phyloP scores from a whole-genome alignment of 2,797 vertebrate genomes.

The Gambusia yucatana region DNA sequence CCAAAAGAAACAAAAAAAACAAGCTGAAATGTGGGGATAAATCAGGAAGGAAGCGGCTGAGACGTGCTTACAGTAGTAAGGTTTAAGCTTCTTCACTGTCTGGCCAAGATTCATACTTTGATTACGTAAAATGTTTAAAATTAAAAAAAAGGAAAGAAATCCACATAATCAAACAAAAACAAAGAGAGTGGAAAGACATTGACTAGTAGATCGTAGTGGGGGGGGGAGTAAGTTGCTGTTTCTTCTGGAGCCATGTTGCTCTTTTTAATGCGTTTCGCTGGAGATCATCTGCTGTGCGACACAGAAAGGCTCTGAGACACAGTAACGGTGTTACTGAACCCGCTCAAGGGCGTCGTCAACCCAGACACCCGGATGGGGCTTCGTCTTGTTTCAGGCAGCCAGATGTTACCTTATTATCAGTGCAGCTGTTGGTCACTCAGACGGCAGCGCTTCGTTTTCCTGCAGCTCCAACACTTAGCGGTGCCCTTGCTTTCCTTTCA shows the following conservation, averaged over 20 bases:
- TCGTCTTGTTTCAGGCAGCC: background rate
- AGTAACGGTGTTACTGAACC: background rate
- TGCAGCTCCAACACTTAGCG: background rate
- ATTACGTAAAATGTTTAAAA: conserved; percentile 39
- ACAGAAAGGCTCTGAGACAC: background rate
- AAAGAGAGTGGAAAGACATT: conserved; percentile 24
- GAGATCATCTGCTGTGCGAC: conserved; percentile 4
- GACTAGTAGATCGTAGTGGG: conserved; percentile 14
- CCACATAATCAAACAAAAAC: conserved; percentile 18
- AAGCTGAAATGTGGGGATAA: conserved; percentile 41
- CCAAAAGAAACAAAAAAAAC: background rate
- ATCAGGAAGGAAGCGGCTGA: conserved; percentile 28
- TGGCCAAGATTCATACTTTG: conserved; percentile 19
- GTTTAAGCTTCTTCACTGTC: conserved; percentile 60
- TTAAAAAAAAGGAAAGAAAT: conserved; percentile 3
- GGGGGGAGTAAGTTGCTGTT: conserved; percentile 20
- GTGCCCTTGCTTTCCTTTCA: background rate
- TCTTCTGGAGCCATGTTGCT: conserved; percentile 2
- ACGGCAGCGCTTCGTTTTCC: background rate
- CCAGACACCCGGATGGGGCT: background rate
- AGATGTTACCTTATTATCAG: background rate
- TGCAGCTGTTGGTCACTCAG: background rate
- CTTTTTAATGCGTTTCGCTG: conserved; percentile 13
- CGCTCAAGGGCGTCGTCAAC: conserved; percentile 1
- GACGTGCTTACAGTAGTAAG: conserved; percentile 40